Evolutionary conservation across 2,888 invertebrate genomes (phyloP), one percentile per base, ranked within the genome.

Genomic region (Spodoptera exigua): DNA sequence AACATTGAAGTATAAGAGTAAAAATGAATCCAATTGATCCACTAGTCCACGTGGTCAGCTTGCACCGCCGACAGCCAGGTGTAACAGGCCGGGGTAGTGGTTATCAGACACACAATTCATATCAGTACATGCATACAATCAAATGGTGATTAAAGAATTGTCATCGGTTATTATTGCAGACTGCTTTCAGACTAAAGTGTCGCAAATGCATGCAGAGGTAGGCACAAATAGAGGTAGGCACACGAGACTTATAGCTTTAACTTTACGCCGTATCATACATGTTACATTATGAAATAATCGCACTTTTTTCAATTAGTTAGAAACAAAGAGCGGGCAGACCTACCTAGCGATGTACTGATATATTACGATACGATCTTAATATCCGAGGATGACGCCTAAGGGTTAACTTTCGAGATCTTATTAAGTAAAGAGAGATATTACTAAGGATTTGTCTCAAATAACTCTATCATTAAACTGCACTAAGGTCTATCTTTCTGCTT

Each of bases 101-200:
- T 48, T 36, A 32, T 41, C 41, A 54, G 36, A 44, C 21, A 61
- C 43, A 45, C 57, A 27, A 49, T 41, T 53, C 48, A 35, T 37
- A 18, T 14, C 53, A 54, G 44, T 47, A 51, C 46, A 58, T 49
- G 55, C 36, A 12, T 34, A 37, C 54, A 45, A 51, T 57, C 61
- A 40, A 41, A 41, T 12, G 39, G 52, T 45, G 17, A 57, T 40
- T 45, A 55, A 14, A 59, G 44, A 34, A 47, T 46, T 39, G 18
- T 51, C 41, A 44, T 56, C 66, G 35, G 47, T 49, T 43, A 21
- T n/a, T 16, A 13, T 39, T 41, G 45, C 40, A 44, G 27, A 53
- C 71, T 72, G 70, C 75, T 74, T 75, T 56, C 75, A 72, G 72
- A 57, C 62, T 69, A 72, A 75, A 69, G 32, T 61, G 56, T 52